A percentile compares a stretch with the other conserved stretches of the same genome.
Evolutionary conservation across 1,140 invertebrate genomes (phyloP).

Genomic region (Coptotermes formosanus): DNA sequence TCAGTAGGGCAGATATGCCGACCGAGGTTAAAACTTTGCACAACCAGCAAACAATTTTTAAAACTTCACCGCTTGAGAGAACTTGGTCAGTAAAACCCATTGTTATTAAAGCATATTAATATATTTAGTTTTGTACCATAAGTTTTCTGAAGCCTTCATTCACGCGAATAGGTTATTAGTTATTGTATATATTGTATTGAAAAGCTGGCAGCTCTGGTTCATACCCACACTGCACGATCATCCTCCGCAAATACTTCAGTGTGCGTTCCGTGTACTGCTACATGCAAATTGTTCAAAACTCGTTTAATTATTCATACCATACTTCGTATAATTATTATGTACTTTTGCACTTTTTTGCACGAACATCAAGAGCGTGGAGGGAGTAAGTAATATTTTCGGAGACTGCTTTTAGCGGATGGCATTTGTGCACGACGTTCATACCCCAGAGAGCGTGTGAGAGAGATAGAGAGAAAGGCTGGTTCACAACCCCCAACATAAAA

Average conservation of each 20-base stretch:
- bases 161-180: too few species aligned
- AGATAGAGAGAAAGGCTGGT: not conserved
- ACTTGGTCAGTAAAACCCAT: too few species aligned
- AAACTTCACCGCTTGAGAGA: too few species aligned
- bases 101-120: too few species aligned
- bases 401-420: constrained; percentile 9
- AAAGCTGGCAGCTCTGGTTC: too few species aligned
- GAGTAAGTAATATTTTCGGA: not conserved
- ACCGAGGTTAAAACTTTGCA: too few species aligned
- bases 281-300: constrained; percentile 4
- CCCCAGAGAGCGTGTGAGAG: not conserved
- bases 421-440: not conserved
- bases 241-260: not conserved
- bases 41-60: too few species aligned
- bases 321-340: constrained; percentile 7
- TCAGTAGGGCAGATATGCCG: too few species aligned
- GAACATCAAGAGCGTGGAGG: not conserved
- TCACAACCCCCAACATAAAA: not conserved
- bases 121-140: too few species aligned
- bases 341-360: not conserved
- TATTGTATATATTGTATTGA: not conserved
- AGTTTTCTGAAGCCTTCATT: too few species aligned
- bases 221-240: not conserved
- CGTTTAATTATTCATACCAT: constrained; percentile 3
- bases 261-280: not conserved